phyloP scores from a whole-genome alignment of 64 coral and sea anemone species.

The Stichodactyla helianthus region DNA sequence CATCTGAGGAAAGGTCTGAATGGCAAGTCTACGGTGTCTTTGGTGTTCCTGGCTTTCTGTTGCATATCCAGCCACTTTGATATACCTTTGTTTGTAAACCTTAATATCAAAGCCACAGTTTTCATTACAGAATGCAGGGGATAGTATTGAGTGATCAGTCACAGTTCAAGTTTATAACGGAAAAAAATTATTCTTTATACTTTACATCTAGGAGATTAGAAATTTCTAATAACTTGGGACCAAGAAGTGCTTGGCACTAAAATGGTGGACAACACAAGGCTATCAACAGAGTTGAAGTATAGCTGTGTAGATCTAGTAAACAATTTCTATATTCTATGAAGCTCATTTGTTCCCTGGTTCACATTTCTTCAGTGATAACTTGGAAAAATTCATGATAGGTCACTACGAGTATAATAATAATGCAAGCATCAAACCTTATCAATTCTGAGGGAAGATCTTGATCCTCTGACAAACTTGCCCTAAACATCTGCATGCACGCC shows the following conservation, averaged over 20 bases:
- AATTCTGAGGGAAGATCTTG: conserved; percentile 61
- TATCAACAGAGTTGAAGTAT: too few relatives aligned
- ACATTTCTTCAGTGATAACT: too few relatives aligned
- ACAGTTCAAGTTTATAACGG: background rate
- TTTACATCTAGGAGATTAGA: too few relatives aligned
- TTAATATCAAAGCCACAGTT: background rate
- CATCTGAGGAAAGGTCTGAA: conserved; percentile 86
- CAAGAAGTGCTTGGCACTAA: too few relatives aligned
- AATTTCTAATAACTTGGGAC: too few relatives aligned
- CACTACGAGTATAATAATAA: too few relatives aligned
- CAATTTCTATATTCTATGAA: too few relatives aligned
- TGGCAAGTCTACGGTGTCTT: conserved; percentile 64
- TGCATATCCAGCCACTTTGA: conserved; percentile 59
- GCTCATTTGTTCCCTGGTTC: too few relatives aligned
- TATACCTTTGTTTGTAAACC: conserved; percentile 60
- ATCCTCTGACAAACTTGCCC: conserved; percentile 42
- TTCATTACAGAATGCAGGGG: background rate
- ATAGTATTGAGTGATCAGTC: too few relatives aligned
- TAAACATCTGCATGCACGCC: conserved; percentile 70
- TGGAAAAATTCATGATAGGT: too few relatives aligned
- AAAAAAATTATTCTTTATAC: background rate
- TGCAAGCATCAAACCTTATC: conserved; percentile 21
- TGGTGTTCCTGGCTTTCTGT: conserved; percentile 26
- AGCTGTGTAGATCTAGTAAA: too few relatives aligned
- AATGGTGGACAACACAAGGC: too few relatives aligned